Evolutionary conservation across 2,797 vertebrate species (phyloP), one percentile per base, ranked within the genome.

Genomic region (Anolis apletophallus): DNA sequence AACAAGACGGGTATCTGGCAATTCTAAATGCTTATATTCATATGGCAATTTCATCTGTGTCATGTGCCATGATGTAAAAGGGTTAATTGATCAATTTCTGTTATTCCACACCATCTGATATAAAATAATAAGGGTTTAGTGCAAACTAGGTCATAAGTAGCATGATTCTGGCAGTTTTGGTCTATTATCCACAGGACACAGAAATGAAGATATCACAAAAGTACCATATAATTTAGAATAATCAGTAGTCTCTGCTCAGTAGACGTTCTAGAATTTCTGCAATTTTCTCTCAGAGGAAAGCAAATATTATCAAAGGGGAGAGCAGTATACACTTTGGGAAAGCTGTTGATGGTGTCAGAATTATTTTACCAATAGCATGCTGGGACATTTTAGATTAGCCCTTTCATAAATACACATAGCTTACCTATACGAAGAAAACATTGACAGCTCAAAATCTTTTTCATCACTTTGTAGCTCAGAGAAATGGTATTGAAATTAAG

Each of bases 401-500:
- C 9, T 78, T 91, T 91, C 85, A 85, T 76, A 5, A 92, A 87
- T 87, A 69, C 34, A 34, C 16, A 29, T 57, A 89, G 34, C 91
- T 90, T 92, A 1, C n/a, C 88, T 86, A 69, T 88, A 92, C 21
- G 90, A 73, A 92, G 89, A 90, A 88, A 90, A 72, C 57, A 19
- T 21, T 83, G 90, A 90, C 90, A 91, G 26, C 85, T 91, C 91
- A 84, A 88, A 72, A 76, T 94, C 34, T 93, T 88, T 76, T 0
- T 74, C 90, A 85, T 81, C 86, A 78, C 91, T 64, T 93, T 81
- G 85, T 54, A 91, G 75, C 88, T 50, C 68, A 77, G 72, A 79
- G 64, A 93, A 95, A 94, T 92, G 54, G 89, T 87, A 75, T 36
- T 91, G 89, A 92, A 93, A 92, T 55, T 0, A 6, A 85, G 36